Evolutionary conservation across 92 coral and sea anemone genomes (phyloP), one percentile per base, ranked within the genome.

Genomic region (Palythoa grandis): DNA sequence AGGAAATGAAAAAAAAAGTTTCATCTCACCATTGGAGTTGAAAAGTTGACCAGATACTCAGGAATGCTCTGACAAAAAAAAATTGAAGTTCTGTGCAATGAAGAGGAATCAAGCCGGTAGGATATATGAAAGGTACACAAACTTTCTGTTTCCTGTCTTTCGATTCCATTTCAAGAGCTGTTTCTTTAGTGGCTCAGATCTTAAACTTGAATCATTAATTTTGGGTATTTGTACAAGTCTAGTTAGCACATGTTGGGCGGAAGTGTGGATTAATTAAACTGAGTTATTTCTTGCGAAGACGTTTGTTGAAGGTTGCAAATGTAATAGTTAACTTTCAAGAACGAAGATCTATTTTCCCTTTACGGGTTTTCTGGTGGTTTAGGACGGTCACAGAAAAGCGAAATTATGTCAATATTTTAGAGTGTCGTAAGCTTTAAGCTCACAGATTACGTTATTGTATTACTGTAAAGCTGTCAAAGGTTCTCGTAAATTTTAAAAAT

Each of bases 231-330:
- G 22, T 52, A 66, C 57, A 80, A 47, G 85, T 80, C 85, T 80
- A 80, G 85, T 80, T 80, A 80, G 85, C 85, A 80, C 74, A 48
- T 80, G 47, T 48, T 80, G 43, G 43, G 85, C 74, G 85, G 85
- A 80, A 80, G 63, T 16, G 43, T 19, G 60, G 24, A 66, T 80
- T 80, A 66, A 80, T 80, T 80, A 80, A 66, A 66, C 60, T 48
- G 54, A 14, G 74, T 80, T 67, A 43, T 80, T 23, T 63, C 35
- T 69, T 79, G 72, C 38, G 16, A 48, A 12, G n/a, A 48, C 47
- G 0, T 80, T 48, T 80, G 43, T 80, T 66, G 75, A 50, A 67
- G 38, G 13, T 20, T 48, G 58, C 4, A 14, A 23, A 66, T 23
- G 11, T 48, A 29, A 67, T 52, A 54, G 73, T 23, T 43, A 65